Conservation (phyloP, 2,113 vertebrate species). For the Gymnorhina tibicen region DNA sequence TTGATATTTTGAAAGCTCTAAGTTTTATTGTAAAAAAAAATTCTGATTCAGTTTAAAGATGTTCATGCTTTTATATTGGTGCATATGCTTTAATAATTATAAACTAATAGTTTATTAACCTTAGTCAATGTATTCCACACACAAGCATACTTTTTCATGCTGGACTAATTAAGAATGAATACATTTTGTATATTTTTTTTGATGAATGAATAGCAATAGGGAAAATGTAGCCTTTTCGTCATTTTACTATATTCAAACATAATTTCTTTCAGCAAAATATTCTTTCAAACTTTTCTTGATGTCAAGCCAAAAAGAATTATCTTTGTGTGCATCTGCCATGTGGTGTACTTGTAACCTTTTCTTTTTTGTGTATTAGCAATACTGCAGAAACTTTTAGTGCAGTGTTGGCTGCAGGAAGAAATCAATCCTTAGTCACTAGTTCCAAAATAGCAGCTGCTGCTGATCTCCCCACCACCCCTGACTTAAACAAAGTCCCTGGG, state of each 20-base stretch:
- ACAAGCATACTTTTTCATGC: neutral
- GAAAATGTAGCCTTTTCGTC: neutral
- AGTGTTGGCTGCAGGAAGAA: neutral
- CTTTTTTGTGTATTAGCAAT: neutral
- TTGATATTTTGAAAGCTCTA: neutral
- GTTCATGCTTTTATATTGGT: neutral
- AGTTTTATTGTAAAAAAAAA: neutral
- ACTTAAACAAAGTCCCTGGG: neutral
- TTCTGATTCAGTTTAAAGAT: neutral
- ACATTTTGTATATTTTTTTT: neutral
- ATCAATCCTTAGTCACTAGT: neutral
- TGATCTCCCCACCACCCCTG: neutral
- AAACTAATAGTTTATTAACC: neutral
- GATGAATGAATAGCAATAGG: neutral
- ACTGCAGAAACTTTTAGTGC: neutral
- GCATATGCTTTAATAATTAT: neutral
- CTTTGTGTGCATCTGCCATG: neutral
- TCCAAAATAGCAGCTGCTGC: neutral
- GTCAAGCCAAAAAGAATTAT: neutral
- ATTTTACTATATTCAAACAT: neutral
- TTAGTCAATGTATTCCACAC: neutral
- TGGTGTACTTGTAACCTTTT: neutral
- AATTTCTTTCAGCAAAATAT: neutral
- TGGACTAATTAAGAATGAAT: neutral
- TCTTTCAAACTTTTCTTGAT: neutral